Evolutionary conservation across 2,797 vertebrate species (phyloP), one percentile per base, ranked within the genome.

Genomic region (Emys orbicularis): DNA sequence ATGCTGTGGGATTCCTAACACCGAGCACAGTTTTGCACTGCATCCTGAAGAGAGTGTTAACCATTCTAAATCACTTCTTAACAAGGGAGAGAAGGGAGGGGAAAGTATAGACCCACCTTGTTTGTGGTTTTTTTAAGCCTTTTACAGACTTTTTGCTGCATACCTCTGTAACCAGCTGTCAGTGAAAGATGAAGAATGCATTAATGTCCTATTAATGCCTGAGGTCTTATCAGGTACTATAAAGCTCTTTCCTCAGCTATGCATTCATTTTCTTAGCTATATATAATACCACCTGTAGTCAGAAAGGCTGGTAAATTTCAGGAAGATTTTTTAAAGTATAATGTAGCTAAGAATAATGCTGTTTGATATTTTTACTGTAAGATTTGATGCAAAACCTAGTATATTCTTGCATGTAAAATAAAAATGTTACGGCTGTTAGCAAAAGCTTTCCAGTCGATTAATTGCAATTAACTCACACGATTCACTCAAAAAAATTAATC

Each of bases 161-260:
- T 98, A 97, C 97, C 95, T 97, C 76, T 90, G 84, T 86, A 90
- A 80, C 96, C 90, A 86, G 90, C 98, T 98, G 97, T 98, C 97
- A 97, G 81, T 34, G 93, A 95, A 95, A 90, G 93, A 91, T 97
- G 97, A 97, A 93, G 97, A 96, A 95, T 95, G 96, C 88, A 8
- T 94, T 96, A 97, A 95, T 74, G 93, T 93, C 80, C 94, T 72
- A 57, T 95, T 85, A 83, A 83, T 82, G 97, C 97, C 97, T 79
- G 18, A 93, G 97, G 97, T 93, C 91, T 93, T 95, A 96, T 81
- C n/a, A n/a, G 88, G 87, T 96, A 49, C 93, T 88, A 87, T 97
- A 96, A 95, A 96, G 92, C 93, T 92, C 84, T 90, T 91, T 52
- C 61, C 9, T 89, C 74, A 56, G 90, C 96, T 91, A 50, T 12